phyloP scores from a whole-genome alignment of 1,140 invertebrate species.

The Drosophila parabipectinata region DNA sequence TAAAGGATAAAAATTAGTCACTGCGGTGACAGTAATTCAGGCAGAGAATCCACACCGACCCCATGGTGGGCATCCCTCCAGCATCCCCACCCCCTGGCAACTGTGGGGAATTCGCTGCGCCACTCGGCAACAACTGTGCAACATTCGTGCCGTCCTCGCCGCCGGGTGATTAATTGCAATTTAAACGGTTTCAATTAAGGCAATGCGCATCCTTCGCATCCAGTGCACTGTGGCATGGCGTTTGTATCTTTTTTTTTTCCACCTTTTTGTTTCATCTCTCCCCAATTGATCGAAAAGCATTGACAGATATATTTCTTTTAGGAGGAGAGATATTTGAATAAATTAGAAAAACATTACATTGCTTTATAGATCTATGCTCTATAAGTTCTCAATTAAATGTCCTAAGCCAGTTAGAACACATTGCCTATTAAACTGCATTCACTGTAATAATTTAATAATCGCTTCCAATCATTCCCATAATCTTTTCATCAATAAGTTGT shows the following conservation, averaged over 20 bases:
- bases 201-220: constrained; percentile 76
- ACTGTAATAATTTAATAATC: constrained; percentile 15
- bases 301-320: constrained; percentile 32
- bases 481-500: constrained; percentile 38
- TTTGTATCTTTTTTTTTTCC: constrained; percentile 33
- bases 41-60: constrained; percentile 17
- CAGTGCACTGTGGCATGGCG: constrained; percentile 42
- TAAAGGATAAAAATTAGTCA: constrained; percentile 82
- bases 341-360: background rate
- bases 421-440: background rate
- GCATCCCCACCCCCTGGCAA: constrained; percentile 1
- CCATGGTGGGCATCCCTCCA: background rate
- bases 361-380: background rate
- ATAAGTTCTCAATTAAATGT: background rate
- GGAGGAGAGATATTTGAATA: background rate
- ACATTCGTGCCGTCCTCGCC: constrained; percentile 56
- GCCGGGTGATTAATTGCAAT: constrained; percentile 80
- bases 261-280: constrained; percentile 31
- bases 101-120: constrained; percentile 65
- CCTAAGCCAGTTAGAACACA: too few relatives aligned
- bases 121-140: constrained; percentile 82
- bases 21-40: constrained; percentile 75
- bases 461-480: constrained; percentile 28
- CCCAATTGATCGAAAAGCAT: constrained; percentile 39
- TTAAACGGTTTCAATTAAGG: constrained; percentile 83